phyloP scores from a whole-genome alignment of 2,888 invertebrate species.

The Agrochola litura region DNA sequence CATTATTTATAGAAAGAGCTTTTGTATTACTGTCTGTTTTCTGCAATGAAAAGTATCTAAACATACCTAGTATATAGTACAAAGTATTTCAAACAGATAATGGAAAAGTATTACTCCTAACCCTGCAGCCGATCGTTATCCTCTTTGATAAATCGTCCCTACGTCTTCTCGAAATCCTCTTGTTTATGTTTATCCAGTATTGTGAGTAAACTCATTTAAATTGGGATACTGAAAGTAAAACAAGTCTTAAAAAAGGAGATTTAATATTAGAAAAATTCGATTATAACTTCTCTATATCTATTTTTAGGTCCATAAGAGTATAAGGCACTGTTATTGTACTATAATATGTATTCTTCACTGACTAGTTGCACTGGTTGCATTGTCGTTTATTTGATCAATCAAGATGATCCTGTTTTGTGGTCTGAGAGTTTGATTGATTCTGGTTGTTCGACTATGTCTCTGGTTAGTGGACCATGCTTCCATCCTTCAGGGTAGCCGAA shows the following conservation, averaged over 20 bases:
- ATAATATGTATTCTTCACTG: constrained; percentile 67
- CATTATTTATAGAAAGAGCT: neutral
- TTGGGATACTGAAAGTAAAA: neutral
- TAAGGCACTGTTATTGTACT: constrained; percentile 70
- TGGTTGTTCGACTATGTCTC: constrained; percentile 74
- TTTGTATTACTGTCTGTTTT: neutral
- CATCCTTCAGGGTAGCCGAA: constrained; percentile 85
- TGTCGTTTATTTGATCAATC: constrained; percentile 33
- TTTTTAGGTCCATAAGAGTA: constrained; percentile 53
- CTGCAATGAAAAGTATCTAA: neutral
- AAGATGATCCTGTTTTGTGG: constrained; percentile 68
- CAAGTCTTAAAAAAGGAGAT: constrained; percentile 49
- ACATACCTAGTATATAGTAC: neutral
- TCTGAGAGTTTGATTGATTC: constrained; percentile 78
- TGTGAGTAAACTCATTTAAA: constrained; percentile 16
- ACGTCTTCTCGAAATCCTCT: constrained; percentile 5
- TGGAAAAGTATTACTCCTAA: constrained; percentile 15
- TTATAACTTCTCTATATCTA: constrained; percentile 53
- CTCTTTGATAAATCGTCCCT: constrained; percentile 21
- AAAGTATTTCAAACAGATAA: constrained; percentile 15
- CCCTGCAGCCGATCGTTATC: neutral
- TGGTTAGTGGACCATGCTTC: constrained; percentile 82
- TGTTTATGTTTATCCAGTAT: neutral
- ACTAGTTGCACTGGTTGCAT: constrained; percentile 73
- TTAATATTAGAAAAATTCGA: constrained; percentile 54